Conservation (phyloP, 2,888 invertebrate genomes). For the Hoplodrina ambigua region DNA sequence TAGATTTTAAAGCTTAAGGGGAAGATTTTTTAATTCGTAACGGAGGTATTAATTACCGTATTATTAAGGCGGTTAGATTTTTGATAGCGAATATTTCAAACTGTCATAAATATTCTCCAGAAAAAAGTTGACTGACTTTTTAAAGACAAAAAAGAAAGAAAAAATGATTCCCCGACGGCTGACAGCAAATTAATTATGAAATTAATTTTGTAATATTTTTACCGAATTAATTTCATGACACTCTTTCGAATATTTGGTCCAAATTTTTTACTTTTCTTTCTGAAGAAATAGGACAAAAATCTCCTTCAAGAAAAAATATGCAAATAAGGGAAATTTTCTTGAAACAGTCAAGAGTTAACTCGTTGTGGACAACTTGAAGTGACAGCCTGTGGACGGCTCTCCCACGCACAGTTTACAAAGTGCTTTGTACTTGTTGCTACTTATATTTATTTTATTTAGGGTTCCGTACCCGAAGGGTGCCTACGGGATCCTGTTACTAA, state of each 20-base stretch:
- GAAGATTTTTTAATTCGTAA: too few species aligned
- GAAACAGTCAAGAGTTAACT: conserved; percentile 67
- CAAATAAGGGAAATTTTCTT: conserved; percentile 75
- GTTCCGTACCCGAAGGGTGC: too few species aligned
- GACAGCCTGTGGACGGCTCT: conserved; percentile 72
- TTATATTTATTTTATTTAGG: conserved; percentile 21
- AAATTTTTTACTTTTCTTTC: conserved; percentile 37
- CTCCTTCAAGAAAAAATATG: conserved; percentile 70
- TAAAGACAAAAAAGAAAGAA: too few species aligned
- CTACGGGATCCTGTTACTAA: too few species aligned
- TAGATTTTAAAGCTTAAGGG: too few species aligned
- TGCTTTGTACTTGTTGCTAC: conserved; percentile 14
- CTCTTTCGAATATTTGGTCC: conserved; percentile 42
- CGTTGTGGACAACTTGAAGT: conserved; percentile 70
- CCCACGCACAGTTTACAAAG: conserved; percentile 42
- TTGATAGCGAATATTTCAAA: too few species aligned
- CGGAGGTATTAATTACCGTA: too few species aligned
- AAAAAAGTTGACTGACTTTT: too few species aligned
- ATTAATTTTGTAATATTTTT: background rate
- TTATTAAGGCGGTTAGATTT: too few species aligned
- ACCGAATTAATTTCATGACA: conserved; percentile 27
- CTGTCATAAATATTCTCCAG: too few species aligned
- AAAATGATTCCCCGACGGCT: background rate
- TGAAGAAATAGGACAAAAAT: conserved; percentile 45
- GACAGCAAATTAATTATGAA: too few species aligned